A percentile compares a stretch with the other conserved stretches of the same genome.
phyloP scores from a whole-genome alignment of 1,140 invertebrate species.

The Bathynomus jamesi region DNA sequence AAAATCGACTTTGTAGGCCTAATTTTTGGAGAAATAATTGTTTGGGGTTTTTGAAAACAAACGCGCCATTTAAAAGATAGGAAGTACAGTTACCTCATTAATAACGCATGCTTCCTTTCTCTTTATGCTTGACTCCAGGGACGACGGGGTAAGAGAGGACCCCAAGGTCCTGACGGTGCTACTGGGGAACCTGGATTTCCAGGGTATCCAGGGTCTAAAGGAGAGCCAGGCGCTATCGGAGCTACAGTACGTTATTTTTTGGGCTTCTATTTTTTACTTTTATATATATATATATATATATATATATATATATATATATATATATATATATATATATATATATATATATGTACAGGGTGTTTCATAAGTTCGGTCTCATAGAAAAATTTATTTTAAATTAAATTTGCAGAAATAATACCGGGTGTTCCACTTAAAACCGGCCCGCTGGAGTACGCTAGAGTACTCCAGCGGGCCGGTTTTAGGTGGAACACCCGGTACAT shows the following conservation, averaged over 20 bases:
- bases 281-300: conserved; percentile 5
- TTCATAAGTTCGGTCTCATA: too few species aligned
- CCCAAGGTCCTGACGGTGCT: conserved; percentile 1
- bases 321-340: not conserved
- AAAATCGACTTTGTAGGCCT: too few species aligned
- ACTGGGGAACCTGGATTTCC: conserved; percentile 12
- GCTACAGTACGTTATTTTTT: conserved; percentile 7
- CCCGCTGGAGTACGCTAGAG: too few species aligned
- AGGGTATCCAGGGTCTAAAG: conserved; percentile 10
- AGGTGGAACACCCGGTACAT: too few species aligned
- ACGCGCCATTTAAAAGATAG: too few species aligned
- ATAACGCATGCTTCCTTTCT: not conserved
- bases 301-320: conserved; percentile 3
- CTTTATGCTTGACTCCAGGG: conserved; percentile 1
- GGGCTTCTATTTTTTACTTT: not conserved
- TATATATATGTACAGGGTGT: not conserved
- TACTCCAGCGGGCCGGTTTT: too few species aligned
- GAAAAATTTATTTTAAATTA: too few species aligned
- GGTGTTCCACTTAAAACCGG: too few species aligned
- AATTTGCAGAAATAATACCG: too few species aligned
- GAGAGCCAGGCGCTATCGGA: not conserved
- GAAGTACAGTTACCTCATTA: too few species aligned
- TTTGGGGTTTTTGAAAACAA: too few species aligned
- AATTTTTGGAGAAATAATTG: too few species aligned
- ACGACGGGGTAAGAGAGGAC: conserved; percentile 17